Percentiles rank a stretch among this genome's conserved stretches.
Evolutionary conservation across 2,888 invertebrate species (phyloP).

Genomic region (Crocallis elinguaria): DNA sequence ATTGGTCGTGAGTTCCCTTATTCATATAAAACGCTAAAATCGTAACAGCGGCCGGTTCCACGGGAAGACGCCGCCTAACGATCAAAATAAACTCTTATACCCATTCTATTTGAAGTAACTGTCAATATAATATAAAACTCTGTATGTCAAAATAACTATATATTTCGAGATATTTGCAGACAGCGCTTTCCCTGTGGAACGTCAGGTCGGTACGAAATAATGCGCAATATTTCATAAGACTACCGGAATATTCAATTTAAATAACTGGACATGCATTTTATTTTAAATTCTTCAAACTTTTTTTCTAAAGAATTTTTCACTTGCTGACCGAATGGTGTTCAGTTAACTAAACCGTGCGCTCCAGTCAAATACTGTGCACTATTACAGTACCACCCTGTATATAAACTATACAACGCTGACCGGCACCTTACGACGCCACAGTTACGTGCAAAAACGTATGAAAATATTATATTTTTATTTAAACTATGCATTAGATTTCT

Average conservation of each 20-base stretch:
- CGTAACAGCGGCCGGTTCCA: constrained; percentile 61
- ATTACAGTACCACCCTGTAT: constrained; percentile 35
- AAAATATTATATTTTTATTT: constrained; percentile 74
- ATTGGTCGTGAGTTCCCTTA: constrained; percentile 80
- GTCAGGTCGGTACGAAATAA: constrained; percentile 10
- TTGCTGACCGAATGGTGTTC: not conserved
- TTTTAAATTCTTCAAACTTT: too few relatives aligned
- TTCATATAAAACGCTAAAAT: constrained; percentile 72
- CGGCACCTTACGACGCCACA: constrained; percentile 57
- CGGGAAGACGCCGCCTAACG: constrained; percentile 50
- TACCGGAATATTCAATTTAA: too few relatives aligned
- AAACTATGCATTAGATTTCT: constrained; percentile 75
- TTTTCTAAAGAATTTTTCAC: too few relatives aligned
- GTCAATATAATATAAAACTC: constrained; percentile 32
- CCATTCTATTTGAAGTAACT: constrained; percentile 21
- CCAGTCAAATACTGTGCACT: not conserved
- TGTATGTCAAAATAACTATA: constrained; percentile 25
- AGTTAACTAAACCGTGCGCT: not conserved
- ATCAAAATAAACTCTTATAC: constrained; percentile 26
- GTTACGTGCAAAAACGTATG: constrained; percentile 84
- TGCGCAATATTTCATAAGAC: not conserved
- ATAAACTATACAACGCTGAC: constrained; percentile 60
- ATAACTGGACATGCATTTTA: too few relatives aligned
- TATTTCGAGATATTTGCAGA: constrained; percentile 25
- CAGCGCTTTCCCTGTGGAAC: constrained; percentile 24